phyloP scores from a whole-genome alignment of 2,797 vertebrate species.

The Falco naumanni region DNA sequence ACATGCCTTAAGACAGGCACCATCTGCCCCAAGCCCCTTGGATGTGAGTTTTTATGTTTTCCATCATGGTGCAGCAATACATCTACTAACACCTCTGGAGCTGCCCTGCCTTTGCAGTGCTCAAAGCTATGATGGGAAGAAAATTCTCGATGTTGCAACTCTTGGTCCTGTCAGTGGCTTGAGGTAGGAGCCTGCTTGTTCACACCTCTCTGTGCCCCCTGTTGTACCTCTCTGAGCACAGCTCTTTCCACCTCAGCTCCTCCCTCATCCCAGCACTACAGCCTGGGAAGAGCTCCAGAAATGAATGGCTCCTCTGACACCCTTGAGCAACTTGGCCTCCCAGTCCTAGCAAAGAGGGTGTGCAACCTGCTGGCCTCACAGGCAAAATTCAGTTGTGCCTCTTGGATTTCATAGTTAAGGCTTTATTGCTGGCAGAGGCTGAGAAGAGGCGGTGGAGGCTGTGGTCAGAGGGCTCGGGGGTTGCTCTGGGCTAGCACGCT shows the following conservation, averaged over 20 bases:
- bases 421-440: background rate
- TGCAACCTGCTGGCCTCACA: background rate
- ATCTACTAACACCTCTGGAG: background rate
- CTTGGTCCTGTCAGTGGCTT: background rate
- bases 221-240: background rate
- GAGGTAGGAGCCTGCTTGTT: background rate
- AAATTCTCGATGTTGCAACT: background rate
- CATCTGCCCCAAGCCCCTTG: background rate
- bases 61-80: background rate
- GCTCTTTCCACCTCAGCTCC: background rate
- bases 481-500: background rate
- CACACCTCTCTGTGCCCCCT: background rate
- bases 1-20: background rate
- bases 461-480: background rate
- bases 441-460: background rate
- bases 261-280: background rate
- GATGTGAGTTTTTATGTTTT: background rate
- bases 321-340: background rate
- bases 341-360: background rate
- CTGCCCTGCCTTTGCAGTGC: background rate
- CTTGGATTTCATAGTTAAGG: background rate
- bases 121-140: background rate
- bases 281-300: background rate
- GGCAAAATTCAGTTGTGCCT: background rate
- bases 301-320: background rate